Base-by-base conservation (phyloP, 2,113 vertebrate species). In the Rhadina sibilatrix region DNA sequence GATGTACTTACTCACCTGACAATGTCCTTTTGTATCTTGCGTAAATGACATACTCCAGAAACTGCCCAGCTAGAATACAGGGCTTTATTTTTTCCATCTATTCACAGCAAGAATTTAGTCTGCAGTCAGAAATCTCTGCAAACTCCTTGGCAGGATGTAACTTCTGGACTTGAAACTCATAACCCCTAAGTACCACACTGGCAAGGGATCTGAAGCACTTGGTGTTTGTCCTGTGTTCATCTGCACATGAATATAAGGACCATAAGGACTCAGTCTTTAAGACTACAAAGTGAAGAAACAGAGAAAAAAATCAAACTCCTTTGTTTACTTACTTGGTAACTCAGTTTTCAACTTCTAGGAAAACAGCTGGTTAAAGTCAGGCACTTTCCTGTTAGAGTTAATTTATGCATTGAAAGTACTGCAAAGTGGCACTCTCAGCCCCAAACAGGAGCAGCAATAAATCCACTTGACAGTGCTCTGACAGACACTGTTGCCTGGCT, bases 191-290 rank as follows among this genome's bases (percentile, higher is more conserved):
- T 7, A 22, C 24, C 52, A 57, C 40, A 63, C 6, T 15, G 10
- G 14, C 18, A 64, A 35, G 1, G 7, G 44, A 64, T 31, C 27
- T 64, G 40, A 64, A 65, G 12, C 7, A 12, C n/a, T 40, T 80
- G 44, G 14, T 47, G 9, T 12, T 71, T 31, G n/a, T 30, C 30
- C 49, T n/a, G 4, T 31, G 18, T 60, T 59, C 12, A 64, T 15
- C 23, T 21, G 12, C 33, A 69, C 28, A 38, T 11, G 7, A 50
- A 42, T 46, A 7, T 21, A 30, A 60, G 54, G 46, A 57, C 7
- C 1, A 0, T 3, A 57, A 6, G 6, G 64, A 52, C 40, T 33
- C 38, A 30, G 0, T 2, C 23, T 42, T 37, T 46, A n/a, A 47
- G 47, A 54, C 6, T 7, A 24, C 21, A 27, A 75, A 11, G n/a